Conservation (phyloP, 2,797 vertebrate genomes). For the Mionectes olivaceus region DNA sequence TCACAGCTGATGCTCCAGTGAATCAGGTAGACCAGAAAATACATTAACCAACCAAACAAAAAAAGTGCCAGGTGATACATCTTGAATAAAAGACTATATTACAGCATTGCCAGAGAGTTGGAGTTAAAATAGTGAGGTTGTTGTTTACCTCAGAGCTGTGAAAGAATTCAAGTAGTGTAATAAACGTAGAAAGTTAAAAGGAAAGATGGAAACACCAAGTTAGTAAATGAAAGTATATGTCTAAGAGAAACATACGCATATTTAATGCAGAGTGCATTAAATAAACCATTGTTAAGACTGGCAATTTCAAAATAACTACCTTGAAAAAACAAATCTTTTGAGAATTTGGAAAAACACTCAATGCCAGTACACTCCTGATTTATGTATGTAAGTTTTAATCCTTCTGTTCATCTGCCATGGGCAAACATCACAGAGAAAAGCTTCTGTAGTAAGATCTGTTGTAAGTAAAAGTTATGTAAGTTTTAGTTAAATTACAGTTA, state of each 20-base stretch:
- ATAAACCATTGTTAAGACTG: neutral
- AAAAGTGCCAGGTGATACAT: neutral
- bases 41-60: neutral
- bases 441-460: neutral
- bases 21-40: conserved; percentile 5
- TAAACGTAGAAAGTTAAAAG: conserved; percentile 26
- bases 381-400: neutral
- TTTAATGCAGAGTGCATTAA: neutral
- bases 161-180: conserved; percentile 22
- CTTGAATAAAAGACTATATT: neutral
- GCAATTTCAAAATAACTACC: neutral
- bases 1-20: neutral
- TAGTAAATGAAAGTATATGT: neutral
- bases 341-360: neutral
- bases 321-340: neutral
- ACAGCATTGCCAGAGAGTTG: neutral
- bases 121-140: neutral
- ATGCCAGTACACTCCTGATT: neutral
- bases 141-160: neutral
- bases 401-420: neutral
- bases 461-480: neutral
- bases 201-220: neutral
- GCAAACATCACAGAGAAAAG: neutral
- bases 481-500: neutral
- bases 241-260: no score